Evolutionary conservation across 2,797 vertebrate species (phyloP).

Genomic region (Arremon aurantiirostris): DNA sequence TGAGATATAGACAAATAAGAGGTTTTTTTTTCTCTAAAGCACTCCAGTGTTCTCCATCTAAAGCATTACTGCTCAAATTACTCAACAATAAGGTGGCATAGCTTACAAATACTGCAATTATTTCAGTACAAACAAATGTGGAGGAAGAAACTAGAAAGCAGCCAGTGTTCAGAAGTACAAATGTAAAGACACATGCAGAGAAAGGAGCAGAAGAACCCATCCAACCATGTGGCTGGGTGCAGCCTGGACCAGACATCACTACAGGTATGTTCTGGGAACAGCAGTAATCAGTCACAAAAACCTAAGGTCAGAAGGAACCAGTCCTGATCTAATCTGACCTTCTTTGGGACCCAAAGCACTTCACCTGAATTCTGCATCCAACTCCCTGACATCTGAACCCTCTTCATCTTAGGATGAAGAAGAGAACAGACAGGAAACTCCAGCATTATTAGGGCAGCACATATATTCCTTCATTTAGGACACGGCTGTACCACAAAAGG

Average conservation of each 20-base stretch:
- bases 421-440: rapidly evolving
- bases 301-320: neutral
- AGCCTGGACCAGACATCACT: neutral
- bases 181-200: neutral
- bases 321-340: neutral
- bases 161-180: neutral
- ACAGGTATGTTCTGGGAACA: neutral
- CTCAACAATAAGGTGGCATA: neutral
- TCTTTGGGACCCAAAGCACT: neutral
- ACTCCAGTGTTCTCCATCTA: neutral
- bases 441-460: neutral
- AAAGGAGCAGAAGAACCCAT: neutral
- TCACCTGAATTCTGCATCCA: neutral
- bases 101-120: neutral
- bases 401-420: neutral
- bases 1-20: neutral
- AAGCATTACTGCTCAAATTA: neutral
- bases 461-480: neutral
- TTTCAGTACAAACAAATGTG: neutral
- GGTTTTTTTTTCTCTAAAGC: neutral
- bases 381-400: neutral
- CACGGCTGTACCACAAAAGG: neutral
- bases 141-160: neutral
- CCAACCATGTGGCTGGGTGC: neutral
- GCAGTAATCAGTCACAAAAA: neutral